phyloP scores from a whole-genome alignment of 2,113 vertebrate genomes.

The Artemisiospiza belli region DNA sequence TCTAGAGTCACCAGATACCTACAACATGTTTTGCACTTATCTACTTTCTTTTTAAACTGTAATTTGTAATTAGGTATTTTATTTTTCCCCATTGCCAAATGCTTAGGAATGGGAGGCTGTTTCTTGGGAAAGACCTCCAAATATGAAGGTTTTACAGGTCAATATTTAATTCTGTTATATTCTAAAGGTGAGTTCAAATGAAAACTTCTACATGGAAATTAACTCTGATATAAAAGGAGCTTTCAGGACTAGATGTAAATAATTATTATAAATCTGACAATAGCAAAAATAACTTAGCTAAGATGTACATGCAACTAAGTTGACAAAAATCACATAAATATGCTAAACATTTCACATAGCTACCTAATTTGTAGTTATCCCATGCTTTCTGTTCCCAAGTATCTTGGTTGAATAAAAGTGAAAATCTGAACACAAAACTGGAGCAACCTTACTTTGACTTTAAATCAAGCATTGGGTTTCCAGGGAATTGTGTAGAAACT shows the following conservation, averaged over 20 bases:
- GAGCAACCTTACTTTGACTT: background rate
- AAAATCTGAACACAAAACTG: background rate
- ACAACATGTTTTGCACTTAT: background rate
- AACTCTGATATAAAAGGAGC: background rate
- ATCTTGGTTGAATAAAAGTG: background rate
- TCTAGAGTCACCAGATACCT: background rate
- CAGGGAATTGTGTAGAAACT: background rate
- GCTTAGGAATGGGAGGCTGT: accelerated
- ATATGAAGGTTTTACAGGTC: background rate
- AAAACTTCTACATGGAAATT: background rate
- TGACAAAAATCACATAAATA: background rate
- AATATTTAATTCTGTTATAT: background rate
- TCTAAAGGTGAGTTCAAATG: background rate
- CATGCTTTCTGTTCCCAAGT: background rate
- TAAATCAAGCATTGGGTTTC: background rate
- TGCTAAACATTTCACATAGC: background rate
- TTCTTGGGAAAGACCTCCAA: background rate
- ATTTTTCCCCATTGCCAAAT: background rate
- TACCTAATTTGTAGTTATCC: background rate
- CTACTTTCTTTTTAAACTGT: background rate
- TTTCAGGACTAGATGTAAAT: background rate
- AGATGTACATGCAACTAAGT: background rate
- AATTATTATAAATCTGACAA: background rate
- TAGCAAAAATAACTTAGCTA: background rate
- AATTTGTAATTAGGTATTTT: background rate